Evolutionary conservation across 2,888 invertebrate genomes (phyloP), one percentile per base, ranked within the genome.

Genomic region (Trichacis sp.): DNA sequence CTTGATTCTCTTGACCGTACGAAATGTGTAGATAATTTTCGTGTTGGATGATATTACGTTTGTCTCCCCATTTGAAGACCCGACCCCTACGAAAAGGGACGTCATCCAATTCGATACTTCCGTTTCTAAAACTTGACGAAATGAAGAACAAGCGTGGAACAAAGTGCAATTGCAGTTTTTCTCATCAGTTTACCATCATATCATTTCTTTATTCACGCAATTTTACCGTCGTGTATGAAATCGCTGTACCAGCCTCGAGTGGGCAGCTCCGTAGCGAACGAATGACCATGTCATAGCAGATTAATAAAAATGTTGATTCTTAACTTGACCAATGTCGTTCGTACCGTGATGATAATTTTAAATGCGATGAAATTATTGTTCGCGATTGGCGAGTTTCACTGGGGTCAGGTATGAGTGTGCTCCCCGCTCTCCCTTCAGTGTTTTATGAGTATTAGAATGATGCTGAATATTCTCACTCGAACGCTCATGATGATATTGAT

Each of bases 361-460:
- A 18, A 11, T n/a, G 19, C 11, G 38, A 45, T n/a, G 15, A 30
- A 42, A 47, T 45, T 51, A 62, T 49, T 79, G 81, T 82, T 82
- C 78, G 77, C 79, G 79, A 80, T 81, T 75, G 79, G 74, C 77
- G 74, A 80, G 78, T 82, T 83, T 83, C 82, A 83, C 74, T 83
- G 83, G 83, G 82, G 81, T 84, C 84, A 79, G 82, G 83, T 84
- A 78, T 79, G 80, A 82, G 78, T 82, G 79, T 82, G 76, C 74
- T 78, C 77, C 81, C 77, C 68, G 77, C 77, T 80, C 78, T 79
- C 73, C 79, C 74, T 77, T 79, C 76, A 71, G 71, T 82, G 81
- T 79, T 82, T 68, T 24, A n/a, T n/a, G n/a, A n/a, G 54, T 24
- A 46, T 76, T 78, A 77, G 72, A 72, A 54, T 70, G 72, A 70